phyloP scores from a whole-genome alignment of 2,888 invertebrate species.

The Coelinius sp. region DNA sequence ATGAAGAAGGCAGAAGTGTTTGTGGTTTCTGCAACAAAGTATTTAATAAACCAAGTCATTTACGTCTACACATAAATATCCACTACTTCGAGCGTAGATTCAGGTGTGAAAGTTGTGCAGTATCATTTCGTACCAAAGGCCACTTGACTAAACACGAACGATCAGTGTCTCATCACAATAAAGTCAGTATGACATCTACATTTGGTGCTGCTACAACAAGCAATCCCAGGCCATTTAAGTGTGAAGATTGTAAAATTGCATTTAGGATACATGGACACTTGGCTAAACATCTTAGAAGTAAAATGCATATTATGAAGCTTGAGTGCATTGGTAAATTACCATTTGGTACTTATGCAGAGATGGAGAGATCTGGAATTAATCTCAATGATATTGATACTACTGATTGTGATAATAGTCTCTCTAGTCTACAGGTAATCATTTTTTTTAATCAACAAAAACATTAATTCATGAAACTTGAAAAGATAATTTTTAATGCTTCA shows the following conservation, averaged over 20 bases:
- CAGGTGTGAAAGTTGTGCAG: slow-evolving; percentile 91
- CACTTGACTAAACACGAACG: slow-evolving; percentile 95
- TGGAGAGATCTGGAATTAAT: slow-evolving; percentile 91
- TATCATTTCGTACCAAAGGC: slow-evolving; percentile 90
- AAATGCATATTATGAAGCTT: slow-evolving; percentile 95
- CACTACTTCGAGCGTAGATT: slow-evolving; percentile 95
- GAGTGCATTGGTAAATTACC: slow-evolving; percentile 94
- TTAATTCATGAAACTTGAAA: not conserved
- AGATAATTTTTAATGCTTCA: not conserved
- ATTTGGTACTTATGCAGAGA: slow-evolving; percentile 93
- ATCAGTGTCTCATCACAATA: slow-evolving; percentile 92
- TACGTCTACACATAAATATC: slow-evolving; percentile 93
- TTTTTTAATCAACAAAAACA: not conserved
- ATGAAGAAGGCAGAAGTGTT: slow-evolving; percentile 83
- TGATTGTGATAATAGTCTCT: slow-evolving; percentile 94
- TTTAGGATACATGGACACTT: slow-evolving; percentile 97
- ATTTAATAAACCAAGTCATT: slow-evolving; percentile 91
- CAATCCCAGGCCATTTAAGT: slow-evolving; percentile 96
- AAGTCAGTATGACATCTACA: slow-evolving; percentile 87
- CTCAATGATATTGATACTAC: slow-evolving; percentile 96
- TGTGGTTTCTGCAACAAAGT: slow-evolving; percentile 92
- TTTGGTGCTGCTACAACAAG: slow-evolving; percentile 87
- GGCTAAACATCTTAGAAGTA: slow-evolving; percentile 96
- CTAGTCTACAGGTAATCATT: slow-evolving; percentile 80
- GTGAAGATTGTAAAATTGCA: slow-evolving; percentile 95